A percentile compares a stretch with the other conserved stretches of the same genome.
phyloP scores from a whole-genome alignment of 2,797 vertebrate species.

The Oophaga sylvatica region DNA sequence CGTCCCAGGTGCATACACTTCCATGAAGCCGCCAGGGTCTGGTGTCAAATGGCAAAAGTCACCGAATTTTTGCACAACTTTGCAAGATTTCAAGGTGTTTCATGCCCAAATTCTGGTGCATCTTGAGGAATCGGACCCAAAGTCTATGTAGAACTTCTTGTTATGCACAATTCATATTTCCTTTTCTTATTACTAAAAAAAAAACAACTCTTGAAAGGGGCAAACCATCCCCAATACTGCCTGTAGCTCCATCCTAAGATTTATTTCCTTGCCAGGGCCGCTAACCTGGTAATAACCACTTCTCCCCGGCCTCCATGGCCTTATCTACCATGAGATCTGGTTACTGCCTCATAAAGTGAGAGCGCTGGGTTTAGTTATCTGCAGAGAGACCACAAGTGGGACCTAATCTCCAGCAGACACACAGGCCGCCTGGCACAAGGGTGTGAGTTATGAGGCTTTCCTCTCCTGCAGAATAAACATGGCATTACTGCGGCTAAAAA shows the following conservation, averaged over 20 bases:
- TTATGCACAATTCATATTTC: too few species aligned
- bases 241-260: neutral
- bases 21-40: too few species aligned
- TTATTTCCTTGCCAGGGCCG: constrained; percentile 7
- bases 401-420: constrained; percentile 49
- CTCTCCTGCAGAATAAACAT: constrained; percentile 47
- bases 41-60: too few species aligned
- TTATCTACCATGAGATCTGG: constrained; percentile 55
- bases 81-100: too few species aligned
- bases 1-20: too few species aligned
- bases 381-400: constrained; percentile 48
- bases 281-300: constrained; percentile 27
- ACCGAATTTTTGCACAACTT: too few species aligned
- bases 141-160: too few species aligned
- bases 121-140: too few species aligned
- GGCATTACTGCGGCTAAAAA: constrained; percentile 40
- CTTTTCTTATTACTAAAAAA: neutral
- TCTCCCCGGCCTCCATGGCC: neutral
- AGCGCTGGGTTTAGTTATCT: constrained; percentile 52
- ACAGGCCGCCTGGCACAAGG: constrained; percentile 51
- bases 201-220: neutral
- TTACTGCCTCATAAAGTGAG: constrained; percentile 54
- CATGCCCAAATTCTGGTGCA: too few species aligned
- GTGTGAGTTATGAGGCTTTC: constrained; percentile 56
- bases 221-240: neutral